phyloP scores from a whole-genome alignment of 2,888 invertebrate species.

The Chrysolina oricalcia region DNA sequence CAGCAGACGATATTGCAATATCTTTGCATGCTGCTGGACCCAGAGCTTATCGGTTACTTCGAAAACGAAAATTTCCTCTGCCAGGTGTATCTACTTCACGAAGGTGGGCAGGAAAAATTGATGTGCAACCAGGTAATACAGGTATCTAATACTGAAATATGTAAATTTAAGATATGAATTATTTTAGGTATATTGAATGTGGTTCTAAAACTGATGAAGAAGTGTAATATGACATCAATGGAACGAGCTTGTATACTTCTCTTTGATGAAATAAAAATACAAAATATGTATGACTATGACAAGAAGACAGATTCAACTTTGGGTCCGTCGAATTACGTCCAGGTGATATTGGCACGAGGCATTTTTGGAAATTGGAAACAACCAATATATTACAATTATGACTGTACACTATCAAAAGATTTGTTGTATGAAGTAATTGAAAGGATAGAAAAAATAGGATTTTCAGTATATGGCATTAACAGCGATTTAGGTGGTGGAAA shows the following conservation, averaged over 20 bases:
- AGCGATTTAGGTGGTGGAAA: constrained; percentile 53
- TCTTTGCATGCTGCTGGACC: constrained; percentile 47
- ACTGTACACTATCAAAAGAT: constrained; percentile 43
- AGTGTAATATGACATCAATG: constrained; percentile 28
- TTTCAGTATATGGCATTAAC: constrained; percentile 55
- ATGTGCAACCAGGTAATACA: constrained; percentile 24
- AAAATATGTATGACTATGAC: constrained; percentile 51
- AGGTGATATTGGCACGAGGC: constrained; percentile 45
- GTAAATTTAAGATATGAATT: constrained; percentile 41
- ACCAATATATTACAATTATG: constrained; percentile 45
- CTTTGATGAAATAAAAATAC: constrained; percentile 57
- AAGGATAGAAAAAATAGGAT: constrained; percentile 52
- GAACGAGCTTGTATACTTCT: constrained; percentile 49
- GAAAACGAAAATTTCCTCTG: constrained; percentile 46
- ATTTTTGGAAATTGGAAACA: constrained; percentile 44
- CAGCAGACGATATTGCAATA: constrained; percentile 47
- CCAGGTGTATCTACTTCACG: constrained; percentile 52
- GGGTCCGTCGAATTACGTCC: constrained; percentile 42
- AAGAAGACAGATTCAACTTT: constrained; percentile 48
- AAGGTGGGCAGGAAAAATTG: constrained; percentile 53
- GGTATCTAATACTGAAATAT: neutral
- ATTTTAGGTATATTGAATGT: constrained; percentile 39
- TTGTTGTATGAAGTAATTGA: constrained; percentile 14
- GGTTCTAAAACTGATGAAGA: constrained; percentile 42
- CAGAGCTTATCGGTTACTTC: constrained; percentile 32